Base-by-base conservation (phyloP, 2,797 vertebrate genomes). In the Takifugu rubripes region DNA sequence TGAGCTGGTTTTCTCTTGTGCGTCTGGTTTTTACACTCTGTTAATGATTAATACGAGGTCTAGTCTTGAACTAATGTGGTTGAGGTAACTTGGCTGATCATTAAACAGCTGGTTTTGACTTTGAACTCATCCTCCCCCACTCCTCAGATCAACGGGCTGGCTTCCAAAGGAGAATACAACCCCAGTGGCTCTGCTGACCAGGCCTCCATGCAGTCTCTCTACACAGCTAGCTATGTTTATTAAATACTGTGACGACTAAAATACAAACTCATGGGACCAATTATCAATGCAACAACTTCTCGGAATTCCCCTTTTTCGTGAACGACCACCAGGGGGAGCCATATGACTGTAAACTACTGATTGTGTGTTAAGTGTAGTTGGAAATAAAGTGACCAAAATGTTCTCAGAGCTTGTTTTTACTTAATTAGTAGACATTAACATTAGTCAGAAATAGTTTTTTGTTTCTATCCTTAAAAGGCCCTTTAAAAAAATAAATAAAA, bases 151-250 rank as follows among this genome's bases (percentile, higher is more conserved):
- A 99, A 98, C 53, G 77, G 92, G 68, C 89, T 96, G 73, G 94
- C 96, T 56, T 91, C 94, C 80, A 93, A 91, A 82, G 97, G 97
- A 61, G 91, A 96, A 79, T 98, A 99, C 65, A 87, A 93, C 11
- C 82, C 92, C 56, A 76, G 85, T 0, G 94, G 92, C 54, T 88
- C 94, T 49, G 82, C 91, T n/a, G 88, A 91, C 7, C 16, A 89
- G 64, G 79, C 94, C 62, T 92, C 96, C 47, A 93, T 54, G 7
- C 86, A 96, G 83, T 98, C 97, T 0, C 94, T 99, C 61, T 94
- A 92, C 90, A 95, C 93, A 1, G 91, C 93, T 73, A 92, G 88
- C 89, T 98, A 98, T 0, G 89, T 92, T 56, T 99, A 98, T 81
- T 98, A 90, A 89, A 84, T 57, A 49, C 52, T 72, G 42, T 55